Evolutionary conservation across 2,888 invertebrate species (phyloP), one percentile per base, ranked within the genome.

Genomic region (Acanthosepion esculentum): DNA sequence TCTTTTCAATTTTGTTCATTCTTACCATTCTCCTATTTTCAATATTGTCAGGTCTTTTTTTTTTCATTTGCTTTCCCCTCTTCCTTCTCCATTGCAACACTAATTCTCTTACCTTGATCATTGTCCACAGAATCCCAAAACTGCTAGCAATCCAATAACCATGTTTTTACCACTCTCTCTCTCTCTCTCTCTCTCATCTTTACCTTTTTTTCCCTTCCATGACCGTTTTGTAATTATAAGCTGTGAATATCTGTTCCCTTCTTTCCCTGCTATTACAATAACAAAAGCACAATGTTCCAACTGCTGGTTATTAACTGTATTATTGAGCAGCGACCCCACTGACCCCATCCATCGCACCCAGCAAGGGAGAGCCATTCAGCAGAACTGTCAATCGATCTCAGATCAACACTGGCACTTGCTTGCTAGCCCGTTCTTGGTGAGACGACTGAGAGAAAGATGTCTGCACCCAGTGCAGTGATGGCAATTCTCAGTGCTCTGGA

Each of bases 191-290:
- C n/a, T 7, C n/a, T 78, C 15, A 12, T n/a, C n/a, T 18, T 78
- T n/a, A 7, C 15, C 78, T 12, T 29, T n/a, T 15, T n/a, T 8
- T n/a, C 18, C 18, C 29, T n/a, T 78, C 29, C n/a, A 78, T n/a
- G n/a, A n/a, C 78, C 78, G n/a, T 78, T n/a, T 78, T 78, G 78
- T n/a, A 78, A 78, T 78, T 78, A 78, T 78, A 78, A 78, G n/a
- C 78, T 78, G 78, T 78, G 78, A 78, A n/a, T n/a, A 8, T 78
- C 29, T 78, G 78, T n/a, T 10, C n/a, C 29, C n/a, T 78, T 78
- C 78, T 78, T n/a, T n/a, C 78, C 12, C 78, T 78, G 78, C 78
- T 78, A 78, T 78, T n/a, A n/a, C 78, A 78, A 78, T 78, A 78
- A 78, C 78, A 78, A 78, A 78, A 78, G 78, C 78, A 29, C 78